Percentiles rank a stretch among this genome's conserved stretches.
Evolutionary conservation across 2,888 invertebrate genomes (phyloP).

Genomic region (Cephus pulcher): DNA sequence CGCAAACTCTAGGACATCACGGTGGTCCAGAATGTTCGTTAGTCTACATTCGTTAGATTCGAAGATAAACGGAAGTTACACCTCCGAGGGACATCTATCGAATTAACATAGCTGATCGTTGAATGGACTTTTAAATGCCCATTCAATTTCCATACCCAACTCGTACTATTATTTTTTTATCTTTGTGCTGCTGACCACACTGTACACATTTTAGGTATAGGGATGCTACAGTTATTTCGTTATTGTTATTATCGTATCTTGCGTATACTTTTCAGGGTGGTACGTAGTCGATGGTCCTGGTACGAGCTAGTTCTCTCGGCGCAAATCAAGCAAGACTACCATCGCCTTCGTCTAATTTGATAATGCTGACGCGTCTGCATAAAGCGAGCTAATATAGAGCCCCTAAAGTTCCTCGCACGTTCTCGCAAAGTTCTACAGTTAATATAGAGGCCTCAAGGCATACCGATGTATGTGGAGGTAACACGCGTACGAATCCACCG

Average conservation of each 20-base stretch:
- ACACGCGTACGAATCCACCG: neutral
- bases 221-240: neutral
- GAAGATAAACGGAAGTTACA: slow-evolving; percentile 64
- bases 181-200: neutral
- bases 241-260: neutral
- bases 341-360: slow-evolving; percentile 43
- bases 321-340: neutral
- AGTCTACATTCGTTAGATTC: slow-evolving; percentile 58
- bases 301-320: neutral
- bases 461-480: slow-evolving; percentile 16
- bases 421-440: slow-evolving; percentile 16
- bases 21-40: slow-evolving; percentile 57
- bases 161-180: slow-evolving; percentile 40
- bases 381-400: slow-evolving; percentile 58
- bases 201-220: neutral
- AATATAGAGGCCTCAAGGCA: slow-evolving; percentile 24
- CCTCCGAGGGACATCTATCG: slow-evolving; percentile 57
- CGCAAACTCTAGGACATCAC: neutral
- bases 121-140: slow-evolving; percentile 55
- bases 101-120: slow-evolving; percentile 59
- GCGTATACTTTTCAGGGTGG: neutral
- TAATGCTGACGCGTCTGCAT: slow-evolving; percentile 39
- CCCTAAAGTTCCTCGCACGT: slow-evolving; percentile 25
- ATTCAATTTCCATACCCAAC: slow-evolving; percentile 62
- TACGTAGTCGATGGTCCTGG: neutral